Evolutionary conservation across 2,113 vertebrate species (phyloP), one percentile per base, ranked within the genome.

Genomic region (Macquaria australasica): DNA sequence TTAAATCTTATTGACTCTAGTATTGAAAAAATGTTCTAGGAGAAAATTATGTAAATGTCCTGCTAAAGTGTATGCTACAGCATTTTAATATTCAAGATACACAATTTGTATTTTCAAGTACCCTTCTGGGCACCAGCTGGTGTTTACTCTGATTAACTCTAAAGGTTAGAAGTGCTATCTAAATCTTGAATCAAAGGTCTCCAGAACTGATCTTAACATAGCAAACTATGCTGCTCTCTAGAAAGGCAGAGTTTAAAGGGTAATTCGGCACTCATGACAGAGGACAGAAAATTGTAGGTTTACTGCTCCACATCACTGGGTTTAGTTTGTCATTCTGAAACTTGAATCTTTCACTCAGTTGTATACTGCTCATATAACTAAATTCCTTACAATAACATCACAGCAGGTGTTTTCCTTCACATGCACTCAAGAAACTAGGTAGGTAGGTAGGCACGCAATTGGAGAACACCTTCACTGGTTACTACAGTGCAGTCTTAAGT

Each of bases 121-220:
- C 51, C 31, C 77, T 75, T 88, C 73, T 81, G 81, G 73, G 73
- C 77, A 79, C 56, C 88, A 89, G 70, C 83, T 85, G 79, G 62
- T 90, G 87, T 90, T 93, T 89, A 82, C 78, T 88, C 63, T 89
- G 77, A 89, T 89, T 88, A 80, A 81, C 71, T 83, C 37, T 37
- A 87, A 90, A 90, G 89, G 90, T 87, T 83, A 74, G 39, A 90
- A 71, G 34, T 62, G 85, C 85, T 79, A 79, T 87, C 73, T 83
- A 28, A 84, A 80, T 89, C 69, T 73, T n/a, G 31, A 77, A 63
- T 81, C 39, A 87, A 89, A 89, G 84, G 84, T 85, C 51, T 83
- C 23, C 62, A 68, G 23, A 85, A 55, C 48, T 73, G 72, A 89
- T 83, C 68, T 73, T 70, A 73, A 79, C 37, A 37, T 50, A 59